A percentile compares a stretch with the other conserved stretches of the same genome.
Conservation (phyloP, 1,140 invertebrate genomes). For the Eubasilissa regina region DNA sequence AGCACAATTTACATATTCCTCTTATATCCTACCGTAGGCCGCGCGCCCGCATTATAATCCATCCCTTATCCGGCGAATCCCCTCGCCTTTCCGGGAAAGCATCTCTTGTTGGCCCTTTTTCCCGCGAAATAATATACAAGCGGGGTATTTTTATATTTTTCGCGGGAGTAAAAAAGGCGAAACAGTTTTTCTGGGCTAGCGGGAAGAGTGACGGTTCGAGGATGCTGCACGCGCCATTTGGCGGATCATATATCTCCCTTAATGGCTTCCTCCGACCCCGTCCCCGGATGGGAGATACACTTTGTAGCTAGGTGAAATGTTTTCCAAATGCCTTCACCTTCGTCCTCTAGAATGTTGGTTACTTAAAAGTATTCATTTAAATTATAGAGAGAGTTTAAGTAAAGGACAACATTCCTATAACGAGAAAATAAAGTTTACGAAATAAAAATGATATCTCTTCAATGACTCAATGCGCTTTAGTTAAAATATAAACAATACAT, state of each 20-base stretch:
- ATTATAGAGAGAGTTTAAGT: not conserved
- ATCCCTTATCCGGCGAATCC: constrained; percentile 32
- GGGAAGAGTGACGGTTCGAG: constrained; percentile 1
- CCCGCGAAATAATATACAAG: constrained; percentile 17
- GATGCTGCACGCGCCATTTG: constrained; percentile 55
- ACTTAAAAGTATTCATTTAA: not conserved
- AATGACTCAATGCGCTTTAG: too few relatives aligned
- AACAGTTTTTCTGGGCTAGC: constrained; percentile 35
- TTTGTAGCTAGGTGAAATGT: too few relatives aligned
- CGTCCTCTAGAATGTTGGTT: not conserved
- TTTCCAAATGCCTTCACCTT: not conserved
- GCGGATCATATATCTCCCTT: constrained; percentile 51
- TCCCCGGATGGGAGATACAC: too few relatives aligned
- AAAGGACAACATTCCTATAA: too few relatives aligned
- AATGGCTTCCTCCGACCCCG: constrained; percentile 49
- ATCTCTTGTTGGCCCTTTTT: constrained; percentile 15
- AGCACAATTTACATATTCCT: constrained; percentile 33
- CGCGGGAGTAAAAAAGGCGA: constrained; percentile 21
- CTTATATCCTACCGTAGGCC: not conserved
- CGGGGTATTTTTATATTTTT: constrained; percentile 22
- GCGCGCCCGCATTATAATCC: constrained; percentile 18
- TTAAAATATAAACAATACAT: too few relatives aligned
- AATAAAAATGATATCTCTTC: too few relatives aligned
- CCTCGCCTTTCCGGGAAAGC: constrained; percentile 21
- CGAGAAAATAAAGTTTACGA: too few relatives aligned